Evolutionary conservation across 1,140 invertebrate species (phyloP).

Genomic region (Drosophila tsacasi): DNA sequence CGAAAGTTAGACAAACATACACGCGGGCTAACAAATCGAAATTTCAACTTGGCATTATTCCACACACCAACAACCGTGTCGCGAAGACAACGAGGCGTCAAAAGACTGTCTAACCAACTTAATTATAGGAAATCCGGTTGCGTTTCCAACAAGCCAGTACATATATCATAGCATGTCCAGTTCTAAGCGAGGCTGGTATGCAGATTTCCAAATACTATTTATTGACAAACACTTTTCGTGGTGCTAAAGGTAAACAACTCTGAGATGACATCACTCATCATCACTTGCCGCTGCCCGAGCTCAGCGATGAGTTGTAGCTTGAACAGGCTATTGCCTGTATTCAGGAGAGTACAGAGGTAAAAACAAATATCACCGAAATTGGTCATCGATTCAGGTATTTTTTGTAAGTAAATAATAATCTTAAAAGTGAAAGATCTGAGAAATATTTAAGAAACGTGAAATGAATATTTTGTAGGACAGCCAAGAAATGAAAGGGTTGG

Average conservation of each 20-base stretch:
- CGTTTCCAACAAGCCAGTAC: slow-evolving; percentile 15
- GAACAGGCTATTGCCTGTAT: slow-evolving; percentile 9
- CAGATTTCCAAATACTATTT: slow-evolving; percentile 60
- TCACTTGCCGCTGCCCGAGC: slow-evolving; percentile 15
- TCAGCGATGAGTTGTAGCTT: slow-evolving; percentile 44
- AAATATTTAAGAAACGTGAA: slow-evolving; percentile 3
- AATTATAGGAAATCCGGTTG: slow-evolving; percentile 78
- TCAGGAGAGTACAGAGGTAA: slow-evolving; percentile 34
- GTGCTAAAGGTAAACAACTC: slow-evolving; percentile 54
- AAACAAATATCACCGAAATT: slow-evolving; percentile 28
- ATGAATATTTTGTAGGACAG: not conserved
- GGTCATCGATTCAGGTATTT: slow-evolving; percentile 11
- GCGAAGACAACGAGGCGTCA: slow-evolving; percentile 61
- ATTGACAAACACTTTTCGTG: slow-evolving; percentile 67
- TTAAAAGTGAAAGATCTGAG: not conserved
- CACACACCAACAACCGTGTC: slow-evolving; percentile 17
- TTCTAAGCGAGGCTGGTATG: slow-evolving; percentile 45
- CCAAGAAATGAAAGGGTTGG: not conserved
- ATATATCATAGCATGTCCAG: slow-evolving; percentile 50
- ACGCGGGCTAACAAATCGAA: slow-evolving; percentile 12
- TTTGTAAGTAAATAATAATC: not conserved
- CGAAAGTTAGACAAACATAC: slow-evolving; percentile 36
- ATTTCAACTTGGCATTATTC: slow-evolving; percentile 56
- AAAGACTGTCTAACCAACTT: slow-evolving; percentile 49
- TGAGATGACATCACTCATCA: slow-evolving; percentile 68